Percentiles rank a stretch among this genome's conserved stretches.
Conservation (phyloP, 2,888 invertebrate species). For the Mactromeris polynyma region DNA sequence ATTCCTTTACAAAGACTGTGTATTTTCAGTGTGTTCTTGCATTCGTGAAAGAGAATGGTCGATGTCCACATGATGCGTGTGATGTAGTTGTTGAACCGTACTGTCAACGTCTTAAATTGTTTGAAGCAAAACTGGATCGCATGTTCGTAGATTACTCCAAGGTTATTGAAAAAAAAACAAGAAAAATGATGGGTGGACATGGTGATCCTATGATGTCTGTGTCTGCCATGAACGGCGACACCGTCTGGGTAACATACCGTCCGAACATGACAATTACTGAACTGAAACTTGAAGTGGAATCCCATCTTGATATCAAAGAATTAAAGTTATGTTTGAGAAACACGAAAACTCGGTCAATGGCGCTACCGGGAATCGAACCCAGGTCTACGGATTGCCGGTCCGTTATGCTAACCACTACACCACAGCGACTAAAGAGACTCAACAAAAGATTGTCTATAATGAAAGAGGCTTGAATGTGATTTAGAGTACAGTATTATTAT, state of each 20-base stretch:
- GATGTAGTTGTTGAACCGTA: conserved; percentile 37
- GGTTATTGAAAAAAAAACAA: conserved; percentile 39
- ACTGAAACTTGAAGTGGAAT: conserved; percentile 48
- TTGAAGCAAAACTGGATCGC: conserved; percentile 54
- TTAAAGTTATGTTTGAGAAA: no score
- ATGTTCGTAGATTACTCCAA: conserved; percentile 66
- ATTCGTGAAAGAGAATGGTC: conserved; percentile 35
- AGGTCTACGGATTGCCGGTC: no score
- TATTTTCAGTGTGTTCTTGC: conserved; percentile 53
- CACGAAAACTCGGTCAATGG: no score
- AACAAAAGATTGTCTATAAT: conserved; percentile 62
- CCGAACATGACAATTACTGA: conserved; percentile 43
- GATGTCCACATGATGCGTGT: conserved; percentile 58
- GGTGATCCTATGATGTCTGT: conserved; percentile 51
- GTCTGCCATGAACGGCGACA: conserved; percentile 66
- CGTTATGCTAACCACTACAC: no score
- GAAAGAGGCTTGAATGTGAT: conserved; percentile 58
- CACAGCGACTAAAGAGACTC: no score
- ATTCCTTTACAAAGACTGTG: background rate
- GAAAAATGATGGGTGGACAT: conserved; percentile 16
- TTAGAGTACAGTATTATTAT: background rate
- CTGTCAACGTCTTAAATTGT: conserved; percentile 43
- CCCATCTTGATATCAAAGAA: conserved; percentile 48
- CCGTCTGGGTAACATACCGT: conserved; percentile 55
- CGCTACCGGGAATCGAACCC: no score